Base-by-base conservation (phyloP, 2,888 invertebrate species). In the Eurytoma adleriae region DNA sequence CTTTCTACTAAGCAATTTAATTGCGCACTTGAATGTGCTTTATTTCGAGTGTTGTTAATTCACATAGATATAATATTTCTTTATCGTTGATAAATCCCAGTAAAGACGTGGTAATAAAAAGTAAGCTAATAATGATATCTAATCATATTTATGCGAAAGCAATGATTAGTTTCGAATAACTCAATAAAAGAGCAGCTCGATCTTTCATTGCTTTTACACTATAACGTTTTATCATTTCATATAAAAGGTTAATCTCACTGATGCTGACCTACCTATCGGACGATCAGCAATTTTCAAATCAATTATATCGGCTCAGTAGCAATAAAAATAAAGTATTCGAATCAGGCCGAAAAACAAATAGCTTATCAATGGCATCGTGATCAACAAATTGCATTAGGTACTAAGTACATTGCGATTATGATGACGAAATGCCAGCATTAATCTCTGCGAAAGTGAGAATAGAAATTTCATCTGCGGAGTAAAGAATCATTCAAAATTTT, bases 291-390 rank as follows among this genome's bases (percentile, higher is more conserved):
- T 3, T 56, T 71, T 10, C 4, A n/a, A 79, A 50, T 18, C 52
- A 24, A 59, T 20, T 50, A 14, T 30, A 62, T 67, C n/a, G 27
- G n/a, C 18, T 66, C 54, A n/a, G 59, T 54, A 52, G 14, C 27
- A 68, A 78, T 78, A 72, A 72, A 68, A 66, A 67, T 12, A 62
- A 62, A 64, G n/a, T 20, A 16, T 64, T n/a, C 16, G 13, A 61
- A 52, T 61, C 67, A 75, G 16, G 30, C 10, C 52, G 27, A 5
- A 40, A 57, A 77, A 70, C 56, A 54, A 59, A 52, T 13, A 64
- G 66, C 52, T 56, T 64, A 64, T 70, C 40, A 64, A 20, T 24
- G 0, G 14, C n/a, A 70, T 64, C 57, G n/a, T 14, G 14, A 52
- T 50, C 24, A 67, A 57, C 57, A 67, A 74, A 74, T 67, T 48